Base-by-base conservation (phyloP, 2,888 invertebrate species). In the Dione vanillae region DNA sequence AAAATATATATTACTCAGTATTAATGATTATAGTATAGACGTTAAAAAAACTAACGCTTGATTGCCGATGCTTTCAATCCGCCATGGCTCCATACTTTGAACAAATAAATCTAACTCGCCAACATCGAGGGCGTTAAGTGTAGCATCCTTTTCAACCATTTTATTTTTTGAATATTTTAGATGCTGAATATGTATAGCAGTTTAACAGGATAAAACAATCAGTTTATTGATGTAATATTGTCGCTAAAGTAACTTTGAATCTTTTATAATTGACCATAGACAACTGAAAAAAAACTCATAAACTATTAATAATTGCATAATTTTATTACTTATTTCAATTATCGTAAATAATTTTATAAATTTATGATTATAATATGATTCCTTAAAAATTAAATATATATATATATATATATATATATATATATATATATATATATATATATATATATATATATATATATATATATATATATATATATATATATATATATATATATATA, bases 91-190 rank as follows among this genome's bases (percentile, higher is more conserved):
- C 85, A 97, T 94, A 76, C 96, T 95, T 82, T 97, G 95, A 5
- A 97, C 94, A 79, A 95, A 97, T 75, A 95, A 88, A 82, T 97
- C 97, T 8, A 96, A 90, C 90, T 98, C 97, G 77, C 95, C 96
- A 7, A 95, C 93, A 72, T 93, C 89, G 51, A 96, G 88, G 75
- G 95, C 94, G 87, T 92, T 92, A 76, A 91, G 76, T 86, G 90
- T 86, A 43, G 85, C 81, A 75, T 91, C 88, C 77, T 90, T 91
- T 69, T 92, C 94, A 47, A 94, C 93, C 95, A 95, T 95, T 77
- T 79, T 64, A 1, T 20, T 43, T 61, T 43, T 20, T 20, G 37
- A 10, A 20, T 20, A 61, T 20, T 43, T 20, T 8, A 43, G 14
- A 14, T n/a, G 41, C 10, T 43, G 12, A 20, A 20, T 14, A 41